Evolutionary conservation across 2,888 invertebrate genomes (phyloP).

Genomic region (Copidosoma aretas): DNA sequence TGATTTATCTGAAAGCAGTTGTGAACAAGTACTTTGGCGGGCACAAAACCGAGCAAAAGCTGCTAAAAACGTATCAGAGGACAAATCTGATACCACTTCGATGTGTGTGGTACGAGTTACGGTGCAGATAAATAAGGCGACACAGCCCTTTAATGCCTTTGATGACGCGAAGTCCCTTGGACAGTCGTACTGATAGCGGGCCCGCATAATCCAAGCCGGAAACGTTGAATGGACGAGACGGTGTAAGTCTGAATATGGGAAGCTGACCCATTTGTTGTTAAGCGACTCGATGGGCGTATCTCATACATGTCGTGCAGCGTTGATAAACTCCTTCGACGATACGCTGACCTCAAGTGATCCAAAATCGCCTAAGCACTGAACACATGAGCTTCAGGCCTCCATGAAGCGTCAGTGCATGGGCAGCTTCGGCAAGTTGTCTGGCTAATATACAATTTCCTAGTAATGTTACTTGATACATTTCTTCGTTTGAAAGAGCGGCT

Average conservation of each 20-base stretch:
- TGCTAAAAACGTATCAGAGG: slow-evolving; percentile 44
- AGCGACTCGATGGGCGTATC: neutral
- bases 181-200: slow-evolving; percentile 37
- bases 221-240: slow-evolving; percentile 32
- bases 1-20: slow-evolving; percentile 48
- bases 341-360: neutral
- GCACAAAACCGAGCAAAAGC: slow-evolving; percentile 44
- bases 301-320: neutral
- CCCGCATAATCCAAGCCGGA: slow-evolving; percentile 47
- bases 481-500: neutral
- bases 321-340: neutral
- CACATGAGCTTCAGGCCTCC: neutral
- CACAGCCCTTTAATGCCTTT: slow-evolving; percentile 42
- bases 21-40: slow-evolving; percentile 40
- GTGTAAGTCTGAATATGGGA: slow-evolving; percentile 35
- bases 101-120: slow-evolving; percentile 44
- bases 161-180: slow-evolving; percentile 40
- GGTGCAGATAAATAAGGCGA: slow-evolving; percentile 47
- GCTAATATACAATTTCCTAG: neutral
- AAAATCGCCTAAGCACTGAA: neutral
- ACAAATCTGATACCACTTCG: slow-evolving; percentile 41
- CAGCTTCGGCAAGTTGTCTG: neutral
- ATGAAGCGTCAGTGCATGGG: neutral
- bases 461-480: neutral
- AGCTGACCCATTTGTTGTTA: slow-evolving; percentile 4